Evolutionary conservation across 2,113 vertebrate species (phyloP), one percentile per base, ranked within the genome.

Genomic region (Mastomys coucha): DNA sequence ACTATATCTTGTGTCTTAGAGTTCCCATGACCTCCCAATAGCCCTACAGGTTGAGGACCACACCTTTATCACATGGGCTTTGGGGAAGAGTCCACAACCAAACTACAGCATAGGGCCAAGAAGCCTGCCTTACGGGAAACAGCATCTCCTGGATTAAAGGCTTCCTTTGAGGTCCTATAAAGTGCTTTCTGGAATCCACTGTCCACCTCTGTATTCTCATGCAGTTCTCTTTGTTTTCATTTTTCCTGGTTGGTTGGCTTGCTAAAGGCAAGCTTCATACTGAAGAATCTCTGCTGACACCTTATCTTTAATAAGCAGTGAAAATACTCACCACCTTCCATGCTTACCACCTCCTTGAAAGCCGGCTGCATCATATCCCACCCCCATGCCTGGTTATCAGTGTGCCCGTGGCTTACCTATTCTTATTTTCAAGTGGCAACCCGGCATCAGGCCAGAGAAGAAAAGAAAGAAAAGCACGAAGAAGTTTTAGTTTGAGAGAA

Each of bases 401-500:
- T 1, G 0, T 49, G 26, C 13, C 26, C 6, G 7, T 2, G 5
- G 16, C 39, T 87, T 78, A 96, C 82, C 89, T 89, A 45, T 69
- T 82, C 89, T 95, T 78, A 6, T 56, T 24, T n/a, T 80, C 53
- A 63, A 93, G 42, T 19, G 60, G 67, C 42, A 91, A 96, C 91
- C 19, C 8, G 84, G 51, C 65, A 77, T 76, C 70, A 42, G 96
- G 94, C 96, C 85, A 94, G 97, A 95, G 97, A 95, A 91, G 10
- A 28, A 95, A 92, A 89, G 98, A 97, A 98, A 97, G 80, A 93
- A 94, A 94, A 89, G 76, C 28, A 96, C 89, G 96, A 97, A 96
- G 97, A 98, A 98, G 96, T 98, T 98, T 98, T 93, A 97, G 90
- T 98, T 97, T 97, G 97, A 98, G 97, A 98, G 98, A 98, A 98